These are phyloP conservation scores for Rhipidura dahli DNA, from an alignment of 2,113 vertebrate genomes.

Conservation along the genomic window DNA sequence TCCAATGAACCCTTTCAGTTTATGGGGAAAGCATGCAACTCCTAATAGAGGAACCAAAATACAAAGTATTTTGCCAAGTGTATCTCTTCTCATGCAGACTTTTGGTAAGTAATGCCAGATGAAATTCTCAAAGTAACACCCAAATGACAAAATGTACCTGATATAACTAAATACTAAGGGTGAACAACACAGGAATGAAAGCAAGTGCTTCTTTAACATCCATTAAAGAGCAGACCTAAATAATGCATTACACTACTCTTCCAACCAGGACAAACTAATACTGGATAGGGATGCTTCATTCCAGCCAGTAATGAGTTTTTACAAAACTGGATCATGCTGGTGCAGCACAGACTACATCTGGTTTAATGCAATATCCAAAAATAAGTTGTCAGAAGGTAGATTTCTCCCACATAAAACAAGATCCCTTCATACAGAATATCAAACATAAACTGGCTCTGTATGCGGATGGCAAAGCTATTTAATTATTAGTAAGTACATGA, in stretches of 20 bases:
- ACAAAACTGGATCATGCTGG: background rate
- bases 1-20: fast-evolving
- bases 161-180: background rate
- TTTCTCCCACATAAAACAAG: background rate
- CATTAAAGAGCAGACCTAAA: background rate
- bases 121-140: background rate
- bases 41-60: background rate
- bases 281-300: background rate
- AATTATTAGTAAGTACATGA: background rate
- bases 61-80: background rate
- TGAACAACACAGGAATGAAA: background rate
- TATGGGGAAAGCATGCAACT: background rate
- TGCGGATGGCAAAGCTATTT: background rate
- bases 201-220: background rate
- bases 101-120: background rate
- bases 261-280: background rate
- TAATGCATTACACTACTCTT: background rate
- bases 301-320: background rate
- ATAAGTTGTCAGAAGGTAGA: background rate
- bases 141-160: background rate
- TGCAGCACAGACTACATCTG: background rate
- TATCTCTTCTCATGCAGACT: background rate
- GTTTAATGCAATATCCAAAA: background rate
- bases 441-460: background rate
- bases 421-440: background rate